Base-by-base conservation (phyloP, 1,140 invertebrate genomes). In the Bombus vancouverensis region DNA sequence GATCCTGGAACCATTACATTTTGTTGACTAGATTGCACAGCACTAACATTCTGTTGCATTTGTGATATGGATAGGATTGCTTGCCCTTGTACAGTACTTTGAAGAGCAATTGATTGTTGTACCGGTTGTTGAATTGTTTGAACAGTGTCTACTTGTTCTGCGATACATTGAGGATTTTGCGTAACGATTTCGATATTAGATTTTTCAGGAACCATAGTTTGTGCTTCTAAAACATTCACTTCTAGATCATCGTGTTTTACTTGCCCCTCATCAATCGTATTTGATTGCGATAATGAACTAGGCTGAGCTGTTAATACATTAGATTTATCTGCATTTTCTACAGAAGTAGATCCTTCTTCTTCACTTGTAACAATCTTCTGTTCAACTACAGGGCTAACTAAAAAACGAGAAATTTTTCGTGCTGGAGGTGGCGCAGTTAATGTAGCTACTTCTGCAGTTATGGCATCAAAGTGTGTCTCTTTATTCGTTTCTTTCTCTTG, bases 391-490 rank as follows among this genome's bases (percentile, higher is more conserved):
- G 97, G 97, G 94, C 97, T 98, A 76, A 98, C 97, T 92, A 98
- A 95, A 94, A 98, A 98, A 71, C 97, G 95, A 53, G 97, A 98
- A 90, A 98, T 97, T 93, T 97, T 97, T 77, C 97, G 94, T 85
- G 96, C 95, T 78, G 97, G 96, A 32, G 70, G 76, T 42, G 92
- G 89, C 10, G 90, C 85, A 2, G 91, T 84, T 28, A 91, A 78
- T 59, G 92, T 92, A 0, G 80, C 71, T 25, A 80, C 37, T 68
- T 93, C 92, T 25, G 70, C 22, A 65, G 87, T 78, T 32, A 87
- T 28, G 18, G 44, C 44, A 65, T 90, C 85, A 12, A 71, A 32
- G 34, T 81, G 25, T 70, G 81, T 10, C n/a, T 91, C 87, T 57
- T 90, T 90, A 57, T 3, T 62, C 34, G 10, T 32, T n/a, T 82